Conservation (phyloP, 2,113 vertebrate species). For the Leptocoma aspasia region DNA sequence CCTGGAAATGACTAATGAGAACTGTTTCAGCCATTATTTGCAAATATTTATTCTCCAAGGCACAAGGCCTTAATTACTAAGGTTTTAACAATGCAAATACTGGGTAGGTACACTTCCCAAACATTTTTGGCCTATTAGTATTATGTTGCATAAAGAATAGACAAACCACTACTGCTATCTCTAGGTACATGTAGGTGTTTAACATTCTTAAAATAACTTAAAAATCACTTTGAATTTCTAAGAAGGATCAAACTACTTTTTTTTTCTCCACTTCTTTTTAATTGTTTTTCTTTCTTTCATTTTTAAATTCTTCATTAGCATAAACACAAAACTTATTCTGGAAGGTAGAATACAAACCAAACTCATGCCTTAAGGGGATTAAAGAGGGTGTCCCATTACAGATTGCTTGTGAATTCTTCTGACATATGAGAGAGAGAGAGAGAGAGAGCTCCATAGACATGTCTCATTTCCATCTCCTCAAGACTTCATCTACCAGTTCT, state of each 20-base stretch:
- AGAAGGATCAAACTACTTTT: neutral
- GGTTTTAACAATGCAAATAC: slow-evolving; percentile 8
- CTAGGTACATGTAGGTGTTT: neutral
- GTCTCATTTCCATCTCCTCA: neutral
- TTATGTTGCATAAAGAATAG: neutral
- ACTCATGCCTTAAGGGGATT: neutral
- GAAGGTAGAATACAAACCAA: neutral
- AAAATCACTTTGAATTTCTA: neutral
- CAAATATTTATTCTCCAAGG: neutral
- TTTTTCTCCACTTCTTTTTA: too few species aligned
- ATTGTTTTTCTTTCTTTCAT: neutral
- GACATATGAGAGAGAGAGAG: neutral
- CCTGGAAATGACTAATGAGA: slow-evolving; percentile 14
- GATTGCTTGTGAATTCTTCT: neutral
- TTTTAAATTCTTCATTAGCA: neutral
- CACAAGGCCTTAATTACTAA: neutral
- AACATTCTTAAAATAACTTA: neutral
- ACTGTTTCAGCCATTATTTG: neutral
- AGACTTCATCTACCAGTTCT: neutral
- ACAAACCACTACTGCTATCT: neutral
- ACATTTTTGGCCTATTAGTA: neutral
- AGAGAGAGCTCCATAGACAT: neutral
- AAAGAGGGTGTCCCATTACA: neutral
- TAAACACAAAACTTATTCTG: neutral
- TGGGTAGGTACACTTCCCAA: neutral